Evolutionary conservation across 1,140 invertebrate genomes (phyloP).

Genomic region (Psix sp.): DNA sequence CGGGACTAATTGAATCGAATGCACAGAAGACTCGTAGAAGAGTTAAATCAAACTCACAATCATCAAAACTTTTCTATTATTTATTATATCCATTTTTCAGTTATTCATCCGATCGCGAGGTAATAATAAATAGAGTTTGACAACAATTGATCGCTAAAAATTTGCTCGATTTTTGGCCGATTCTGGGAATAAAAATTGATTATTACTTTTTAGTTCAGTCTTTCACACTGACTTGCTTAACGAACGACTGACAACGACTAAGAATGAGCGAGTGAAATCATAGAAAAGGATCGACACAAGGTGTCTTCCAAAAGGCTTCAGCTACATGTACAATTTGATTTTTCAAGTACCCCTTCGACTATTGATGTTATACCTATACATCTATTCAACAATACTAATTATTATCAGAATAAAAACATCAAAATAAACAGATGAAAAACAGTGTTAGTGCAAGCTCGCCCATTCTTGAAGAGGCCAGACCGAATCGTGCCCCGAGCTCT

Average conservation of each 20-base stretch:
- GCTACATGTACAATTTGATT: constrained; percentile 1
- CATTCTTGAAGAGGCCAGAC: constrained; percentile 4
- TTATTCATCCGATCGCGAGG: constrained; percentile 6
- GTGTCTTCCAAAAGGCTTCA: background rate
- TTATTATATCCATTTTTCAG: too few species aligned
- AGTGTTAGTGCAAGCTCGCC: constrained; percentile 7
- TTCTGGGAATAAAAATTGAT: background rate
- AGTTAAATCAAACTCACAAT: too few species aligned
- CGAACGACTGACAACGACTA: constrained; percentile 3
- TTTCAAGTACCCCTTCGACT: background rate
- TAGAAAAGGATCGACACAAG: background rate
- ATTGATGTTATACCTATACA: background rate
- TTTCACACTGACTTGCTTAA: constrained; percentile 1
- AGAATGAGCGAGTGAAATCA: constrained; percentile 11
- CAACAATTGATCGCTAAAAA: constrained; percentile 18
- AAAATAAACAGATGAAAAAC: background rate
- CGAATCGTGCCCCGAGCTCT: background rate
- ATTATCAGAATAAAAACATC: background rate
- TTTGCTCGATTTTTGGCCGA: constrained; percentile 31
- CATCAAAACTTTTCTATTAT: too few species aligned
- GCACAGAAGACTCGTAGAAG: too few species aligned
- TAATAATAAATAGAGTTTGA: constrained; percentile 11
- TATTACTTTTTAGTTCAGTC: background rate
- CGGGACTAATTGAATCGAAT: background rate
- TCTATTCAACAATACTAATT: constrained; percentile 13